These are phyloP conservation scores for Drosophila buzzatii DNA, from an alignment of 2,888 invertebrate species.

Conservation along the genomic window DNA sequence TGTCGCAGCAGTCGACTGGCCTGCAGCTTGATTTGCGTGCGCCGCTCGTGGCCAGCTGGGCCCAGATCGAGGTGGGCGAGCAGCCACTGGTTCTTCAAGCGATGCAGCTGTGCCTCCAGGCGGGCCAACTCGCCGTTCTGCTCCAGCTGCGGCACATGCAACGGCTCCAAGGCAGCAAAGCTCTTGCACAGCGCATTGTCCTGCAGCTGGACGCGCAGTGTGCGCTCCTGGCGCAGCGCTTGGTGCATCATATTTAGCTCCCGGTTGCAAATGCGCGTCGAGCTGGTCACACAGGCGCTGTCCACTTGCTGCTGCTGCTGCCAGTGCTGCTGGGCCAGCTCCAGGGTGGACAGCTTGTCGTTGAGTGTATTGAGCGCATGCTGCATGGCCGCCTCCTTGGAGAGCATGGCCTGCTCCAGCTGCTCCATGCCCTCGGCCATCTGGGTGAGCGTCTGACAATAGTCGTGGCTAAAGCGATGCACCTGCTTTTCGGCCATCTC, in stretches of 20 bases:
- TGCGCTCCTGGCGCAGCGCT: conserved; percentile 86
- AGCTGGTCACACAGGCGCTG: conserved; percentile 75
- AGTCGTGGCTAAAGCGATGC: conserved; percentile 86
- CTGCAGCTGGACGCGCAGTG: conserved; percentile 86
- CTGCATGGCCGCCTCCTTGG: conserved; percentile 97
- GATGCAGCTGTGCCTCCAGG: conserved; percentile 81
- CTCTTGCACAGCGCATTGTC: conserved; percentile 86
- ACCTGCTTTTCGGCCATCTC: conserved; percentile 96
- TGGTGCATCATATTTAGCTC: conserved; percentile 71
- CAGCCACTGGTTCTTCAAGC: conserved; percentile 77
- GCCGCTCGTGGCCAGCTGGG: conserved; percentile 37
- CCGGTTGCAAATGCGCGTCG: conserved; percentile 62
- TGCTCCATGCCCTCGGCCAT: conserved; percentile 88
- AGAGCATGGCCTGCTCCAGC: conserved; percentile 88
- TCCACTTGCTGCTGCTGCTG: conserved; percentile 90
- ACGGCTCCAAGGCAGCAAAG: conserved; percentile 86
- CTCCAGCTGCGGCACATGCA: conserved; percentile 85
- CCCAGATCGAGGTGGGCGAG: conserved; percentile 73
- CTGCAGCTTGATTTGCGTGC: conserved; percentile 75
- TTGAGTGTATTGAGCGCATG: conserved; percentile 97
- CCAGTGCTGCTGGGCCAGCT: conserved; percentile 93
- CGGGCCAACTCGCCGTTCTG: conserved; percentile 58
- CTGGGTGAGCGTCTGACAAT: conserved; percentile 60
- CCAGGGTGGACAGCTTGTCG: conserved; percentile 95
- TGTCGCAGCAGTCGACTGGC: conserved; percentile 74